Conservation (phyloP, 2,888 invertebrate species). For the Zootermopsis nevadensis region DNA sequence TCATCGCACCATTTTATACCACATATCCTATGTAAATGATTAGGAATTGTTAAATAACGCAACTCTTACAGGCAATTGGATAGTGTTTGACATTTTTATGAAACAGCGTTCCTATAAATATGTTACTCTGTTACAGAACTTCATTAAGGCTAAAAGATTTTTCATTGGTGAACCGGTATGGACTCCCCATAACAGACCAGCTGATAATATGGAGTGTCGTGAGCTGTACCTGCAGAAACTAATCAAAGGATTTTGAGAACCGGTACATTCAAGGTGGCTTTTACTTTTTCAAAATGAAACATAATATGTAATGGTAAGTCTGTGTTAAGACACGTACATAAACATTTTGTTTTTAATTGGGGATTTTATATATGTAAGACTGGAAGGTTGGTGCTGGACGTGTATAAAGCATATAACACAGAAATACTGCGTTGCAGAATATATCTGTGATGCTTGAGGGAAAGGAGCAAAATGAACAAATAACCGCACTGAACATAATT, state of each 20-base stretch:
- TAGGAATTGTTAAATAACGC: too few relatives aligned
- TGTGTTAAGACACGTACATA: too few relatives aligned
- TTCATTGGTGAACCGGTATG: constrained; percentile 96
- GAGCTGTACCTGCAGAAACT: constrained; percentile 75
- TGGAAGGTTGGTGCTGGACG: background rate
- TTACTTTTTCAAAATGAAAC: background rate
- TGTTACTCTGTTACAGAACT: constrained; percentile 71
- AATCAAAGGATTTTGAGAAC: constrained; percentile 24
- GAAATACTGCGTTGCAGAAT: background rate
- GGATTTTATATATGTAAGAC: background rate
- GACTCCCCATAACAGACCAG: constrained; percentile 91
- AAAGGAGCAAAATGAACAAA: too few relatives aligned
- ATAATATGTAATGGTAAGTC: too few relatives aligned
- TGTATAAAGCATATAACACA: background rate
- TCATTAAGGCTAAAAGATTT: constrained; percentile 85
- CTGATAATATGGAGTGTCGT: constrained; percentile 84
- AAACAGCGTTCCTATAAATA: background rate
- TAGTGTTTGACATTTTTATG: too few relatives aligned
- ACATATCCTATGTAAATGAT: too few relatives aligned
- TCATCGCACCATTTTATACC: too few relatives aligned
- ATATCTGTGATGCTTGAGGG: background rate
- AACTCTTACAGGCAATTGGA: too few relatives aligned
- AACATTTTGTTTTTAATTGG: background rate
- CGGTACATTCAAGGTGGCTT: background rate
- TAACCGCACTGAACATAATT: too few relatives aligned